A percentile compares a stretch with the other conserved stretches of the same genome.
Evolutionary conservation across 2,797 vertebrate species (phyloP).

Genomic region (Smutsia temminckii): DNA sequence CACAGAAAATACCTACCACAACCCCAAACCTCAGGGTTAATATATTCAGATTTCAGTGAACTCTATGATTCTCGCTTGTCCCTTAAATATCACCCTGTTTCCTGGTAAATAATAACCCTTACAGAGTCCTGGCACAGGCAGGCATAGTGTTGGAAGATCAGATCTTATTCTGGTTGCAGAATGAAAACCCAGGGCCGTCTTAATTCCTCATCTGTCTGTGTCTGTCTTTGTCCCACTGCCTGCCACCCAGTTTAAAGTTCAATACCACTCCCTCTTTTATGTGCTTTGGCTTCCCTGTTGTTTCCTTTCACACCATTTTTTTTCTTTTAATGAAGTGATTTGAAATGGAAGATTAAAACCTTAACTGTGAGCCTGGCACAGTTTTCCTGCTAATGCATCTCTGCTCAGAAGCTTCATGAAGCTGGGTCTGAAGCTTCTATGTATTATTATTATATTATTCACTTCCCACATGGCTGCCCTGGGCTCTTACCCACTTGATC

Average conservation of each 20-base stretch:
- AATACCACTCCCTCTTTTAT: neutral
- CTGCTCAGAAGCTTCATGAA: conserved; percentile 80
- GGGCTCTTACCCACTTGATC: conserved; percentile 77
- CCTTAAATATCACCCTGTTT: neutral
- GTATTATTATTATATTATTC: conserved; percentile 78
- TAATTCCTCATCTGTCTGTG: neutral
- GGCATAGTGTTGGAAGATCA: neutral
- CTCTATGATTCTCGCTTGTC: conserved; percentile 12
- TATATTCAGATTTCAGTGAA: neutral
- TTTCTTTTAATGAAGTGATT: conserved; percentile 58
- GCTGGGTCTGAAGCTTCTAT: neutral
- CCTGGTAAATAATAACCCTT: conserved; percentile 29
- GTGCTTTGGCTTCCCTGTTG: neutral
- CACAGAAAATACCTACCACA: conserved; percentile 70
- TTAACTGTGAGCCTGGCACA: conserved; percentile 64
- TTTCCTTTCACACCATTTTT: conserved; percentile 44
- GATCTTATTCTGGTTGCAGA: neutral
- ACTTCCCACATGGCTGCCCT: conserved; percentile 74
- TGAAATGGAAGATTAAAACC: conserved; percentile 76
- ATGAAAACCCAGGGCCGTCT: neutral
- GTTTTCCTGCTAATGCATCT: conserved; percentile 57
- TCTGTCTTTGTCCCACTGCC: neutral
- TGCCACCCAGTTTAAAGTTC: neutral
- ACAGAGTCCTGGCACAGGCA: neutral
- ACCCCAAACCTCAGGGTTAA: conserved; percentile 51